phyloP scores from a whole-genome alignment of 30 jellyfish, hydroid and myxozoan species.

The Hydra vulgaris region DNA sequence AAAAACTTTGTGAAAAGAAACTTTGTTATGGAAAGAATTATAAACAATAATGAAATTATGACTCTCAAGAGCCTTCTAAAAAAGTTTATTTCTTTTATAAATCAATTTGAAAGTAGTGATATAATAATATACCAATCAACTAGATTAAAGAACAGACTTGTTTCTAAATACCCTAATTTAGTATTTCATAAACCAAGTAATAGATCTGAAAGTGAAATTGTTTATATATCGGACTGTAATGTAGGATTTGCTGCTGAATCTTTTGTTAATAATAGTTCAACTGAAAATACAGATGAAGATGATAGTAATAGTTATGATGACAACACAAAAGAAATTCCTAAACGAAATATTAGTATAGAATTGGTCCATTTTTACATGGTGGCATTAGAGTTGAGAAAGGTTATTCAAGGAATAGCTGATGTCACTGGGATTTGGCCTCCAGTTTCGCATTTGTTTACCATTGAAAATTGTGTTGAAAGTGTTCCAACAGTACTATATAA shows the following conservation, averaged over 20 bases:
- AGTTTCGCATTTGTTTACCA: constrained; percentile 30
- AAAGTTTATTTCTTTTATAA: constrained; percentile 25
- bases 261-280: constrained; percentile 20
- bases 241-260: constrained; percentile 38
- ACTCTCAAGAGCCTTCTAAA: constrained; percentile 33
- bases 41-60: constrained; percentile 27
- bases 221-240: constrained; percentile 21
- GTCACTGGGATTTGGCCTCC: constrained; percentile 41
- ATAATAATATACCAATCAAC: constrained; percentile 37
- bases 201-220: constrained; percentile 38
- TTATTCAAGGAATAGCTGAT: constrained; percentile 30
- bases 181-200: constrained; percentile 31
- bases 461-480: constrained; percentile 3
- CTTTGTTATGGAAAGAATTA: constrained; percentile 17
- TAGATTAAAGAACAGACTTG: constrained; percentile 33
- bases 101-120: constrained; percentile 14
- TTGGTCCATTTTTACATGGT: constrained; percentile 27
- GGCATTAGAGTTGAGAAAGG: constrained; percentile 36
- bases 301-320: constrained; percentile 12
- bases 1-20: constrained; percentile 23
- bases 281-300: constrained; percentile 21
- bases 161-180: constrained; percentile 32
- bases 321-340: constrained; percentile 5
- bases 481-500: constrained; percentile 22
- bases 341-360: constrained; percentile 1